Evolutionary conservation across 2,888 invertebrate species (phyloP).

Genomic region (Cacoxenus indagator): DNA sequence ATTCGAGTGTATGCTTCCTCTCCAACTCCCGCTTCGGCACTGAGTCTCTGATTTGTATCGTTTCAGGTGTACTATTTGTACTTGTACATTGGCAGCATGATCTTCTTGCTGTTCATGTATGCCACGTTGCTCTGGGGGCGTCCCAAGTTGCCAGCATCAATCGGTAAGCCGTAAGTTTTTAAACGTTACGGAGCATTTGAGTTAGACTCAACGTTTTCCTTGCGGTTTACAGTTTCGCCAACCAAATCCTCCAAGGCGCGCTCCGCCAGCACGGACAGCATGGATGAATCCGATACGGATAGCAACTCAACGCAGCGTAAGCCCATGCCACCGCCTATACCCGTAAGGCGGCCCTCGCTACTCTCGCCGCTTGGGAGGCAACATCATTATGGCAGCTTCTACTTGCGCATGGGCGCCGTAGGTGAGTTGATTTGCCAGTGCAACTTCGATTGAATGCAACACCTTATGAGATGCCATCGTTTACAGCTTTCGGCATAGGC

Average conservation of each 20-base stretch:
- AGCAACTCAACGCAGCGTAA: conserved; percentile 66
- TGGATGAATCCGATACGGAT: conserved; percentile 74
- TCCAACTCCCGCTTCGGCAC: background rate
- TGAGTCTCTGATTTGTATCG: background rate
- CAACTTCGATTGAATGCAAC: background rate
- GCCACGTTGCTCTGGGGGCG: conserved; percentile 80
- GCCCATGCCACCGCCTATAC: conserved; percentile 71
- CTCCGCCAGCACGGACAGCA: conserved; percentile 73
- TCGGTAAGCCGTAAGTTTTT: conserved; percentile 71
- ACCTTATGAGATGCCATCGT: conserved; percentile 10
- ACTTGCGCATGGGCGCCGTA: conserved; percentile 92
- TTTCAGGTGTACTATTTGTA: conserved; percentile 87
- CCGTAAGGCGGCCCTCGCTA: conserved; percentile 72
- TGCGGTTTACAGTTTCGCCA: conserved; percentile 58
- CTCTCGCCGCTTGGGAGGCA: conserved; percentile 73
- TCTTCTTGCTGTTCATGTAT: conserved; percentile 87
- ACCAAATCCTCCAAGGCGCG: conserved; percentile 63
- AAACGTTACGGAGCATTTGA: background rate
- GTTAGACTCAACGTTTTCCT: conserved; percentile 2
- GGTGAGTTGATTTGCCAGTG: conserved; percentile 73
- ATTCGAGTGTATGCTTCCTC: too few species aligned
- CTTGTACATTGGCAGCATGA: conserved; percentile 88
- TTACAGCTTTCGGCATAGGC: conserved; percentile 93
- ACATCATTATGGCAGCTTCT: conserved; percentile 92
- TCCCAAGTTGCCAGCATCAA: conserved; percentile 73